Evolutionary conservation across 2,797 vertebrate genomes (phyloP).

Genomic region (Hypotaenidia okinawae): DNA sequence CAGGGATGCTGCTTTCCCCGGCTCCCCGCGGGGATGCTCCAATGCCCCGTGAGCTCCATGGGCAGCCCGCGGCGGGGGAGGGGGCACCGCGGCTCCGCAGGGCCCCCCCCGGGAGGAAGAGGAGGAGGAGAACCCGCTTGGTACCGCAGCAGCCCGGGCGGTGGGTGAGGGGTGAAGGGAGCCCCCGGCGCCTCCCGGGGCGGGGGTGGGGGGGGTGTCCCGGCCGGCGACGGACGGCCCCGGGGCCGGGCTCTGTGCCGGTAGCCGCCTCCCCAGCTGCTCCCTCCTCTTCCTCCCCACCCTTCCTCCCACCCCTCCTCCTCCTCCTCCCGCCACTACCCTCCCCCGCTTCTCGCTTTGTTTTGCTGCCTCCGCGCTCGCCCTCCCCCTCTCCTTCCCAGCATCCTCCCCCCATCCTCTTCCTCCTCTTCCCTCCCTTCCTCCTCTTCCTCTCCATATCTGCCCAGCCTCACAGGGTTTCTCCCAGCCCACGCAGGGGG

Average conservation of each 20-base stretch:
- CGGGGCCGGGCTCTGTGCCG: neutral
- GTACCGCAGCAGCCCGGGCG: neutral
- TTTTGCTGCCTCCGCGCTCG: constrained; percentile 4
- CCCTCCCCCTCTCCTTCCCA: neutral
- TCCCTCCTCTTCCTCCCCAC: neutral
- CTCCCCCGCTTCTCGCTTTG: neutral
- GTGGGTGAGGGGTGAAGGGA: neutral
- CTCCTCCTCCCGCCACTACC: neutral
- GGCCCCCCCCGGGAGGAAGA: no score
- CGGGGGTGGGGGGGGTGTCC: no score
- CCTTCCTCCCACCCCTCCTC: neutral
- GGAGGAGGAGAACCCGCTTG: neutral
- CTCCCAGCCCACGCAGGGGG: neutral
- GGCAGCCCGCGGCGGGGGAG: no score
- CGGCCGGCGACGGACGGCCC: neutral
- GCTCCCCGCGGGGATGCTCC: no score
- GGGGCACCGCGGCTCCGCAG: no score
- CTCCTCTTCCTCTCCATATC: neutral
- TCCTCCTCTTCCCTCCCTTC: neutral
- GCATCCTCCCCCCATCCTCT: neutral
- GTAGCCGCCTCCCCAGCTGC: neutral
- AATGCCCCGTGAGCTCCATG: no score
- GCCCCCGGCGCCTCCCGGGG: no score
- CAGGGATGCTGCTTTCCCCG: no score
- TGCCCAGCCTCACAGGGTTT: neutral